Conservation (phyloP, 2,113 vertebrate genomes). For the Nesogale talazaci region DNA sequence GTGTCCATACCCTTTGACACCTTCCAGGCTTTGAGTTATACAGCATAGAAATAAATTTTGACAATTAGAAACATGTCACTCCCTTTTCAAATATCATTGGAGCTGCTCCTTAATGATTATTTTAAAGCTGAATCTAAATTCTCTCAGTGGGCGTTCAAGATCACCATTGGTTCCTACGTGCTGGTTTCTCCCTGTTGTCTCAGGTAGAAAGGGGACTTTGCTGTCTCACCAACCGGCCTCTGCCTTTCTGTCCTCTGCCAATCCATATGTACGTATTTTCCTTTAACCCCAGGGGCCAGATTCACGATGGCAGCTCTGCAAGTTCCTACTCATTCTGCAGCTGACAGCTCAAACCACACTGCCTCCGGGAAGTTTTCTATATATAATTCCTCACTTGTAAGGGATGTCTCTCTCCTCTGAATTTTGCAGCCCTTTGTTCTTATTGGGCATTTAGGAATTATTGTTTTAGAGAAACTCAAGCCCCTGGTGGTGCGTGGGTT, state of each 20-base stretch:
- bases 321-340: conserved; percentile 41
- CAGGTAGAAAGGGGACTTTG: not conserved
- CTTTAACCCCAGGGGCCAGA: not conserved
- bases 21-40: conserved; percentile 43
- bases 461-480: not conserved
- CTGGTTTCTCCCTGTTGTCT: not conserved
- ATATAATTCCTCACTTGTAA: conserved; percentile 4
- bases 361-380: not conserved
- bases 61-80: conserved; percentile 30
- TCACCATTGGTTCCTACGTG: not conserved
- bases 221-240: not conserved
- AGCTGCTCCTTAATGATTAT: not conserved
- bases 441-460: conserved; percentile 36
- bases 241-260: not conserved
- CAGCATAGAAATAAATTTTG: not conserved
- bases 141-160: conserved; percentile 18
- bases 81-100: conserved; percentile 20
- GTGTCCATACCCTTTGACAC: not conserved
- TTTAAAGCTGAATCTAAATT: conserved; percentile 15
- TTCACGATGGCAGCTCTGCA: not conserved
- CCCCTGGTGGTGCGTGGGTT: not conserved
- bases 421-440: conserved; percentile 11
- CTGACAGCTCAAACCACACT: not conserved
- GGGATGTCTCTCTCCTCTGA: not conserved
- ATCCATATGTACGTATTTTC: not conserved